Percentiles rank a stretch among this genome's conserved stretches.
Conservation (phyloP, 1,140 invertebrate genomes). For the Aporrectodea caliginosa region DNA sequence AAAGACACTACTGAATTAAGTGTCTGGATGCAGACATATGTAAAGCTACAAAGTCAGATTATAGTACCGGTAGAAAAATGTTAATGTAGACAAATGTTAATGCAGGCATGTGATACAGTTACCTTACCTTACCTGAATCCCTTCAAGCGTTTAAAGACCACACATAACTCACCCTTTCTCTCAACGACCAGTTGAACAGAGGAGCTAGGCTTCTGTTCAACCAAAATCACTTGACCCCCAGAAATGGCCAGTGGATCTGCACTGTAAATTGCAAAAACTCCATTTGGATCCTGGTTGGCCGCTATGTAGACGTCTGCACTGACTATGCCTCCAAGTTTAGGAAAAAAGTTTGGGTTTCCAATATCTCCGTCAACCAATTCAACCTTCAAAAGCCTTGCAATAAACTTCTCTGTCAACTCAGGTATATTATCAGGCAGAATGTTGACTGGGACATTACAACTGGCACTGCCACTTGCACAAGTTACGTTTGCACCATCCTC, state of each 20-base stretch:
- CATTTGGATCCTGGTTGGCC: conserved; percentile 50
- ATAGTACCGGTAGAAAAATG: too few species aligned
- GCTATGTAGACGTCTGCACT: conserved; percentile 41
- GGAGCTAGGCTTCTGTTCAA: conserved; percentile 44
- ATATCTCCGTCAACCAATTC: conserved; percentile 38
- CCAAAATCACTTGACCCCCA: conserved; percentile 38
- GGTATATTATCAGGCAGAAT: conserved; percentile 32
- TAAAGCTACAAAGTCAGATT: too few species aligned
- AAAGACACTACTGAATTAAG: too few species aligned
- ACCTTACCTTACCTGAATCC: too few species aligned
- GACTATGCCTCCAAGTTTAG: conserved; percentile 39
- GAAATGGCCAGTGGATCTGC: conserved; percentile 36
- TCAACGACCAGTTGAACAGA: conserved; percentile 50
- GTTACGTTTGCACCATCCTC: not conserved
- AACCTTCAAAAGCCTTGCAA: conserved; percentile 39
- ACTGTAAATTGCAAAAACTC: conserved; percentile 46
- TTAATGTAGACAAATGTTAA: too few species aligned
- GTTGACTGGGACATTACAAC: not conserved
- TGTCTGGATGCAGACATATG: too few species aligned
- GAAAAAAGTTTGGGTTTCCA: conserved; percentile 36
- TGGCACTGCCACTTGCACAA: not conserved
- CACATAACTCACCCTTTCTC: conserved; percentile 45
- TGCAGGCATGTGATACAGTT: too few species aligned
- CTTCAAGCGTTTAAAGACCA: too few species aligned
- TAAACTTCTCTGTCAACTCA: conserved; percentile 50